Percentiles rank a stretch among this genome's conserved stretches.
Evolutionary conservation across 2,888 invertebrate genomes (phyloP).

Genomic region (Cataglyphis altisquamis): DNA sequence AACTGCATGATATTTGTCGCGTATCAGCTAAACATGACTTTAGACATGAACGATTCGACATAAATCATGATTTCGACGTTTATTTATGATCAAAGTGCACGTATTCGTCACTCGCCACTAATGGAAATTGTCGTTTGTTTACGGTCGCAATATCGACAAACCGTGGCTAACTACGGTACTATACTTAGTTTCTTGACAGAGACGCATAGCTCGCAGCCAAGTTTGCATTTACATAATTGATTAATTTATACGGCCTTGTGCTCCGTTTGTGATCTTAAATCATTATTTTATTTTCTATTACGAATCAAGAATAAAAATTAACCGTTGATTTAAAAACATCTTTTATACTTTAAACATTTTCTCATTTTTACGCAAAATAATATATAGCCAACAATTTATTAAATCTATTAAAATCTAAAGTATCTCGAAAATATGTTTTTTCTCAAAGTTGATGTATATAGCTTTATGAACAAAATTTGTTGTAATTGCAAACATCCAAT

Average conservation of each 20-base stretch:
- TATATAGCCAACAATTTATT: background rate
- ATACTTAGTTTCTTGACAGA: conserved; percentile 66
- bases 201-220: conserved; percentile 58
- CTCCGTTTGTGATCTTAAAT: conserved; percentile 77
- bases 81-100: conserved; percentile 35
- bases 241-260: conserved; percentile 79
- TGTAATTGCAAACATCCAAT: background rate
- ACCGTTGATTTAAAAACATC: conserved; percentile 74
- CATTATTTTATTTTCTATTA: conserved; percentile 69
- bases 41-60: background rate
- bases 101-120: conserved; percentile 29
- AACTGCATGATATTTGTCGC: conserved; percentile 11
- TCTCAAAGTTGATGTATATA: background rate
- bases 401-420: background rate
- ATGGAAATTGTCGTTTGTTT: conserved; percentile 80
- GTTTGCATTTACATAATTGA: conserved; percentile 67
- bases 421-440: background rate
- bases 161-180: conserved; percentile 62
- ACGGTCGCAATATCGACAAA: conserved; percentile 56
- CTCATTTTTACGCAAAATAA: background rate
- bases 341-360: background rate
- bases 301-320: conserved; percentile 51
- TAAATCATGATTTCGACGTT: conserved; percentile 18
- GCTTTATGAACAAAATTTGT: background rate
- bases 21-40: background rate